Conservation (phyloP, 2,888 invertebrate genomes). For the Acanthococcus lagerstroemiae region DNA sequence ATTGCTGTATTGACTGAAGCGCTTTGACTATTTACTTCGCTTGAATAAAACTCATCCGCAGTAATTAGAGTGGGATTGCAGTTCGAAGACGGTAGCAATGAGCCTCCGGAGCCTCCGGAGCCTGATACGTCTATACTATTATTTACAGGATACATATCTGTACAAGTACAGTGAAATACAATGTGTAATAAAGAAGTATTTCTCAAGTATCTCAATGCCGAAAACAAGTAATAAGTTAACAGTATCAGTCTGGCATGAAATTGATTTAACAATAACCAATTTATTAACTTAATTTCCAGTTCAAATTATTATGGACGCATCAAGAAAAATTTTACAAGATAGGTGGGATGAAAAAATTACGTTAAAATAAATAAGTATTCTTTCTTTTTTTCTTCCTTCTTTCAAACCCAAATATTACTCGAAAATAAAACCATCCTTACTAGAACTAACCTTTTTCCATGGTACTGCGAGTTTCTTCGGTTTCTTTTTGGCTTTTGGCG, state of each 20-base stretch:
- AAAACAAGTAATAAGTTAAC: too few species aligned
- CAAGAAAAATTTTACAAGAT: too few species aligned
- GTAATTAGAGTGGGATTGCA: constrained; percentile 32
- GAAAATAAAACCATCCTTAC: not conserved
- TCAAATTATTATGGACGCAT: too few species aligned
- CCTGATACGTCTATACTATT: not conserved
- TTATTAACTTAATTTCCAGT: too few species aligned
- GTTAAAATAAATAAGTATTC: not conserved
- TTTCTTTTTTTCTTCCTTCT: too few species aligned
- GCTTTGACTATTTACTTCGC: constrained; percentile 32
- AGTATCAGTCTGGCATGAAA: too few species aligned
- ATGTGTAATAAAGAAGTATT: too few species aligned
- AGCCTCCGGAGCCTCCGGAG: too few species aligned
- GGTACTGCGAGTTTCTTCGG: not conserved
- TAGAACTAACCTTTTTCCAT: not conserved
- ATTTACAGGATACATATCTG: not conserved
- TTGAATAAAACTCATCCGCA: constrained; percentile 41
- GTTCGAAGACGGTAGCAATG: not conserved
- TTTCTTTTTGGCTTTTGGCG: constrained; percentile 27
- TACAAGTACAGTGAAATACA: too few species aligned
- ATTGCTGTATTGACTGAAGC: too few species aligned
- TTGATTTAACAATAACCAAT: too few species aligned
- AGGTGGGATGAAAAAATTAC: not conserved
- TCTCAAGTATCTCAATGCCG: too few species aligned
- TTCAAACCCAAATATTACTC: not conserved